Conservation (phyloP, 2,888 invertebrate genomes). For the Dolomedes plantarius region DNA sequence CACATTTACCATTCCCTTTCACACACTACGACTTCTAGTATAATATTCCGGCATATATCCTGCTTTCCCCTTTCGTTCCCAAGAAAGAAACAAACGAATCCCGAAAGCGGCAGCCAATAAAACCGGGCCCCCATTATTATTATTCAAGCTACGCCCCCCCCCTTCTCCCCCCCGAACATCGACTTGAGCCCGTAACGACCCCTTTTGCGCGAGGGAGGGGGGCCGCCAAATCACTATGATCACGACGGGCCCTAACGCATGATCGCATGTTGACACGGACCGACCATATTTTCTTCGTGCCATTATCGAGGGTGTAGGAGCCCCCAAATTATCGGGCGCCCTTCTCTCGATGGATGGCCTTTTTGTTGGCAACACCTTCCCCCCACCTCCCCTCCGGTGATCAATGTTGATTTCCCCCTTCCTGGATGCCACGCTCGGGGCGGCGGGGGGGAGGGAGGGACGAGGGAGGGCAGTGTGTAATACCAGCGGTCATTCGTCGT, state of each 20-base stretch:
- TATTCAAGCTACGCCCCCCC: constrained; percentile 41
- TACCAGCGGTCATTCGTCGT: constrained; percentile 65
- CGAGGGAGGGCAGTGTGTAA: not conserved
- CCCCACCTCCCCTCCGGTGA: constrained; percentile 29
- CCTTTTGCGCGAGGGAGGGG: not conserved
- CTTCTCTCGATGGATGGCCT: constrained; percentile 60
- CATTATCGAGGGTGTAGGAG: constrained; percentile 53
- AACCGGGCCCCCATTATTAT: constrained; percentile 46
- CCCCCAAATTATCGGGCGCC: constrained; percentile 58
- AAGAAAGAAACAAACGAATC: not conserved
- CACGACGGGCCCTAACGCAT: constrained; percentile 53
- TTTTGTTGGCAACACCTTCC: constrained; percentile 44
- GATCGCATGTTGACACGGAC: constrained; percentile 54
- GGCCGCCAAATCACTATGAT: constrained; percentile 51
- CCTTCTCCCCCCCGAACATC: not conserved
- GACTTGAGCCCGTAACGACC: constrained; percentile 2
- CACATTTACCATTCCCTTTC: too few species aligned
- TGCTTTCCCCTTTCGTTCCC: not conserved
- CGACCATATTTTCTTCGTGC: constrained; percentile 66
- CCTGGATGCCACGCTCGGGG: not conserved
- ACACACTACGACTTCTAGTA: too few species aligned
- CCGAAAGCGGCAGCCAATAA: constrained; percentile 6
- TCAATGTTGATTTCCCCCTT: constrained; percentile 25
- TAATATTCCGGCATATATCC: too few species aligned
- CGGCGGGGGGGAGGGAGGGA: not conserved